These are phyloP conservation scores for Clitarchus hookeri DNA, from an alignment of 2,888 invertebrate genomes.

Conservation along the genomic window DNA sequence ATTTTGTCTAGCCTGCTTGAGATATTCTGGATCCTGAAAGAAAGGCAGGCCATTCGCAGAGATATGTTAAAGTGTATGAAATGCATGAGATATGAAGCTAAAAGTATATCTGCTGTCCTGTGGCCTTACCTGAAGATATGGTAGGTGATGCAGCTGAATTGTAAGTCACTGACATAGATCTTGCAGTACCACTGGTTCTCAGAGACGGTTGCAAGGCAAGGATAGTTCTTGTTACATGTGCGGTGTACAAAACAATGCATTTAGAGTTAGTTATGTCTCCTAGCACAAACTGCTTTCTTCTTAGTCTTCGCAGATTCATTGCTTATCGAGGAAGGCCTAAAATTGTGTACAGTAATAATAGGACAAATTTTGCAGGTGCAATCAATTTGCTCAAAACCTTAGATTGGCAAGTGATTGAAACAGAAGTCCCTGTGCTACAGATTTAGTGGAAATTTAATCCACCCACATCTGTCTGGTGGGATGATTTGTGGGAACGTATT, in stretches of 20 bases:
- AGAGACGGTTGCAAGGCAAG: slow-evolving; percentile 46
- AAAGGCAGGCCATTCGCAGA: too few species aligned
- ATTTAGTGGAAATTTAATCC: too few species aligned
- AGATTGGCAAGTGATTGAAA: too few species aligned
- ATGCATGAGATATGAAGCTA: slow-evolving; percentile 25
- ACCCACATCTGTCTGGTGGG: too few species aligned
- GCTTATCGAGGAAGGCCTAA: slow-evolving; percentile 48
- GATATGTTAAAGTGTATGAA: neutral
- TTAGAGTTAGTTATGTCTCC: slow-evolving; percentile 50
- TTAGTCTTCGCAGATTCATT: slow-evolving; percentile 49
- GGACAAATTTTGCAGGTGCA: neutral
- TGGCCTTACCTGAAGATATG: slow-evolving; percentile 47
- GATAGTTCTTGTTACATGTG: slow-evolving; percentile 52
- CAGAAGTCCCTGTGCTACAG: too few species aligned
- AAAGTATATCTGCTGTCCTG: neutral
- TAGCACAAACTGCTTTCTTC: slow-evolving; percentile 48
- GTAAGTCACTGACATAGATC: slow-evolving; percentile 50
- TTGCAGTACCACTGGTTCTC: slow-evolving; percentile 51
- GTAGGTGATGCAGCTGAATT: slow-evolving; percentile 46
- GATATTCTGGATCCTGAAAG: too few species aligned
- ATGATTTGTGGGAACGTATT: too few species aligned
- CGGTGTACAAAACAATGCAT: slow-evolving; percentile 51
- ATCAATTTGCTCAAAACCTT: too few species aligned
- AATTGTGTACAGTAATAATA: slow-evolving; percentile 41
- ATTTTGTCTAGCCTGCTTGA: too few species aligned